These are phyloP conservation scores for Drosophila pseudoobscura DNA, from an alignment of 1,140 invertebrate species.

Conservation along the genomic window DNA sequence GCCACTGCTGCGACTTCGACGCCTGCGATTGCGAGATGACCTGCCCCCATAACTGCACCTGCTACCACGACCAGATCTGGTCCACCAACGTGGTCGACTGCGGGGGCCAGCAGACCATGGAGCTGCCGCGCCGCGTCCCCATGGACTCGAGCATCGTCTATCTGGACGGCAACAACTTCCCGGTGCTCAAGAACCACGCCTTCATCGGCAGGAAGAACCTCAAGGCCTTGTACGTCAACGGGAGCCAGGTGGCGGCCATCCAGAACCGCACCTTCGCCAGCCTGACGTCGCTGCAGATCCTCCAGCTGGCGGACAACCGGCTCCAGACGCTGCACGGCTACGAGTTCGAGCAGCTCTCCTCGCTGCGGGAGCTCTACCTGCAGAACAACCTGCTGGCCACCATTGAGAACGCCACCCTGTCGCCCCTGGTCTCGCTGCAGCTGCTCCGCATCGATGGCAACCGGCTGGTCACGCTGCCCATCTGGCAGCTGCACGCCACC, in stretches of 20 bases:
- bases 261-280: conserved; percentile 97
- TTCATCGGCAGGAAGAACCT: conserved; percentile 97
- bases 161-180: conserved; percentile 94
- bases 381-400: conserved; percentile 92
- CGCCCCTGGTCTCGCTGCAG: conserved; percentile 90
- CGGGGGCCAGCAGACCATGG: conserved; percentile 88
- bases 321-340: conserved; percentile 92
- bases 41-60: conserved; percentile 95
- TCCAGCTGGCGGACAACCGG: conserved; percentile 94
- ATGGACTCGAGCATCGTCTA: conserved; percentile 97
- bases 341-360: conserved; percentile 93
- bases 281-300: conserved; percentile 89
- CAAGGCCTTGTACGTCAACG: conserved; percentile 92
- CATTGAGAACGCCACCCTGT: conserved; percentile 92
- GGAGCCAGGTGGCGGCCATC: conserved; percentile 92
- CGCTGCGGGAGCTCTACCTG: conserved; percentile 92
- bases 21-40: conserved; percentile 98
- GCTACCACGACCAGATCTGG: conserved; percentile 96
- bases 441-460: conserved; percentile 93
- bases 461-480: conserved; percentile 90
- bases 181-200: conserved; percentile 92
- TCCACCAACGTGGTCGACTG: conserved; percentile 96
- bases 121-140: conserved; percentile 93
- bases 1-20: conserved; percentile 97
- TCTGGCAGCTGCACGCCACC: conserved; percentile 89